Evolutionary conservation across 2,888 invertebrate species (phyloP).

Genomic region (Conistra vaccinii): DNA sequence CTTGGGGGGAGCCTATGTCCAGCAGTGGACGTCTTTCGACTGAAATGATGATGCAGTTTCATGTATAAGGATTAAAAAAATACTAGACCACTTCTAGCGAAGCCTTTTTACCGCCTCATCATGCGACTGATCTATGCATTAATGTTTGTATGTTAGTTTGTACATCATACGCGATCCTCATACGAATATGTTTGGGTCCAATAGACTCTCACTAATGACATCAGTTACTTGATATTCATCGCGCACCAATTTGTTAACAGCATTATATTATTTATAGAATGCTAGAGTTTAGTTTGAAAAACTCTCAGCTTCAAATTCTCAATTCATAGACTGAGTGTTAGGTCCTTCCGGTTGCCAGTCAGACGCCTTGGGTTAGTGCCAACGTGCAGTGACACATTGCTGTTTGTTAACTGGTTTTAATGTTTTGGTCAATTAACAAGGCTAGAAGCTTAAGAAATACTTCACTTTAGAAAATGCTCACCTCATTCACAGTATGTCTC

Average conservation of each 20-base stretch:
- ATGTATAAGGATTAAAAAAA: neutral
- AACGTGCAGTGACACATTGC: neutral
- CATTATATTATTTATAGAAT: neutral
- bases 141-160: conserved; percentile 4
- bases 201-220: conserved; percentile 42
- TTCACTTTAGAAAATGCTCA: neutral
- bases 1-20: no score
- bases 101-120: neutral
- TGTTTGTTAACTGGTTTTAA: neutral
- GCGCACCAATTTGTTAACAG: conserved; percentile 15
- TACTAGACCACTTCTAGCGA: neutral
- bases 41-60: no score
- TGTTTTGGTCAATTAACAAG: neutral
- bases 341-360: neutral
- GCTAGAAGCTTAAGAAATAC: no score
- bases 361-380: neutral
- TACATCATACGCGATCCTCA: conserved; percentile 23
- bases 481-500: neutral
- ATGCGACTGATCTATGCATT: neutral
- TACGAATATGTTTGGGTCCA: conserved; percentile 16
- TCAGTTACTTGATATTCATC: conserved; percentile 39
- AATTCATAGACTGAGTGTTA: neutral
- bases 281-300: neutral
- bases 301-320: neutral
- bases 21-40: no score